Base-by-base conservation (phyloP, 2,888 invertebrate genomes). In the Hedychridium roseum region DNA sequence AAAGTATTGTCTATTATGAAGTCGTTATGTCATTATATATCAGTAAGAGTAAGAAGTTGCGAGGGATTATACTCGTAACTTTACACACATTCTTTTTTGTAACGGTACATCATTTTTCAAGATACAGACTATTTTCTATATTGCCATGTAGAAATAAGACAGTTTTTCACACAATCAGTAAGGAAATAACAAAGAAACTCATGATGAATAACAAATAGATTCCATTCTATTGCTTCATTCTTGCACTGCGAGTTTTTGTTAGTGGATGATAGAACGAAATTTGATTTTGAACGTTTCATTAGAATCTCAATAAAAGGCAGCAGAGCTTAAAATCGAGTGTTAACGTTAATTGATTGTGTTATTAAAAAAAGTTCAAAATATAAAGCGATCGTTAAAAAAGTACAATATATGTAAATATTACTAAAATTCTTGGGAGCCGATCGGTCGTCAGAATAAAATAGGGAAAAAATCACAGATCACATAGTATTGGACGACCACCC, bases 1-100 rank as follows among this genome's bases (percentile, higher is more conserved):
- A 66, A 58, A 53, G 71, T 74, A 74, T 74, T 74, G 73, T 74
- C 74, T 74, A 74, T 72, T 59, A 64, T 64, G 63, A 64, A 68
- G 61, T 70, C 70, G 51, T 46, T 36, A 49, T 49, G 39, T 47
- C 11, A 3, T 3, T 60, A 47, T 60, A 52, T 45, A 36, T 28
- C 40, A 32, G 32, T 49, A 26, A 31, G 43, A 43, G 37, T 52
- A 12, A 60, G 44, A 52, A 31, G 41, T 54, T 45, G 43, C 44
- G 43, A 51, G 43, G 7, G 32, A 51, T 36, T 12, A 49, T 44
- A 52, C 44, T 3, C 45, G 39, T 31, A 43, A 44, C 38, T 45
- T 38, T 47, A 20, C 54, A 36, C 41, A 27, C 34, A 41, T 42
- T 18, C 12, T 46, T 32, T 44, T 35, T 15, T 34, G n/a, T 23